phyloP scores from a whole-genome alignment of 2,888 invertebrate genomes.

The Belgica antarctica region DNA sequence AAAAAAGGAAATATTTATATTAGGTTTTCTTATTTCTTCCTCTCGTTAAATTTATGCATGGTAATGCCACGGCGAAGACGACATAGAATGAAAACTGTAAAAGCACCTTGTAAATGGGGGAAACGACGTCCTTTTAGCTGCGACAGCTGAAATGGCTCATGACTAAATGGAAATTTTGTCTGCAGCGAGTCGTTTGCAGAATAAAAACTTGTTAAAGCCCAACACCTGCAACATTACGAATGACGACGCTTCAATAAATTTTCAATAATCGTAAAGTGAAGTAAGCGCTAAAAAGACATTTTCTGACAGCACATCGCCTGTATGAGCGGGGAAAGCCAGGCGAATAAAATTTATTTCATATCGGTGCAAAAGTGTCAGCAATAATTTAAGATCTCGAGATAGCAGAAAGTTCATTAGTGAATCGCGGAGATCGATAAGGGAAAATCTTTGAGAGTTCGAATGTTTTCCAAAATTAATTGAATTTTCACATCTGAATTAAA shows the following conservation, averaged over 20 bases:
- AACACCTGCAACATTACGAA: conserved; percentile 40
- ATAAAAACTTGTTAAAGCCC: conserved; percentile 19
- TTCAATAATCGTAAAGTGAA: conserved; percentile 34
- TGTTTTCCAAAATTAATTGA: neutral
- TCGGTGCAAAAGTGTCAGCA: neutral
- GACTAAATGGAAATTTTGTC: conserved; percentile 15
- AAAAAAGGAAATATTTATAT: conserved; percentile 42
- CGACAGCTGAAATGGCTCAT: conserved; percentile 14
- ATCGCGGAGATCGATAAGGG: neutral
- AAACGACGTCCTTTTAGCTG: conserved; percentile 30
- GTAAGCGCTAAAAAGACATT: neutral
- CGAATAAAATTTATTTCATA: conserved; percentile 1
- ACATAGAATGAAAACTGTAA: neutral
- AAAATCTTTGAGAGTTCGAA: neutral
- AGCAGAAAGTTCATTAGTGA: conserved; percentile 9
- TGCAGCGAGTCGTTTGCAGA: neutral
- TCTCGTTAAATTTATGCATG: conserved; percentile 38
- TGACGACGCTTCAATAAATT: conserved; percentile 39
- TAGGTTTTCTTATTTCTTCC: conserved; percentile 9
- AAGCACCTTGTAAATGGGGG: conserved; percentile 20
- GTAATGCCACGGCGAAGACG: conserved; percentile 17
- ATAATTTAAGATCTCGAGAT: neutral
- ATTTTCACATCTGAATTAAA: neutral
- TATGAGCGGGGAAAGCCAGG: too few relatives aligned
- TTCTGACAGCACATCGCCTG: neutral